Conservation (phyloP, 1,140 invertebrate genomes). For the Cyclargus thomasi region DNA sequence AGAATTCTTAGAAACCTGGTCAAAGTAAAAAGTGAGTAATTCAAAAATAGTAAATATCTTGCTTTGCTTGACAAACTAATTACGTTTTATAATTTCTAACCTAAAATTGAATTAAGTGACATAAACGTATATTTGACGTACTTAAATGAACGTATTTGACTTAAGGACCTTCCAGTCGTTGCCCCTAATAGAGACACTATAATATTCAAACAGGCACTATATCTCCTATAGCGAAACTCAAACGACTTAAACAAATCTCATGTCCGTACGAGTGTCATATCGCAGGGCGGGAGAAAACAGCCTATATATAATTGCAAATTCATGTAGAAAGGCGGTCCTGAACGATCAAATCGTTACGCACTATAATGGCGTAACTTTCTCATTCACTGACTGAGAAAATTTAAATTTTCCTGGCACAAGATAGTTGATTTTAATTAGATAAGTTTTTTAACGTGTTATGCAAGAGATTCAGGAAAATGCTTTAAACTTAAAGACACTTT, state of each 20-base stretch:
- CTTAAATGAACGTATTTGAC: no score
- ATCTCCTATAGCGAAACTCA: neutral
- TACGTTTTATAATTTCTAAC: no score
- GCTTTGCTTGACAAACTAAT: no score
- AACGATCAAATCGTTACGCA: slow-evolving; percentile 35
- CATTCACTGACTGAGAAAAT: slow-evolving; percentile 25
- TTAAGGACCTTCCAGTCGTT: no score
- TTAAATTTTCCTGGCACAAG: slow-evolving; percentile 20
- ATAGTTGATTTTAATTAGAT: neutral
- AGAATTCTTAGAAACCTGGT: no score
- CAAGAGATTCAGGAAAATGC: neutral
- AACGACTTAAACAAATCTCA: neutral
- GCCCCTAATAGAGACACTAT: neutral
- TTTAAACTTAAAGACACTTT: no score
- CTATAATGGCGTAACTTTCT: slow-evolving; percentile 36
- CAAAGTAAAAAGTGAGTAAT: no score
- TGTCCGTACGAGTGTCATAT: slow-evolving; percentile 15
- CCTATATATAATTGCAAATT: slow-evolving; percentile 46
- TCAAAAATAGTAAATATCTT: no score
- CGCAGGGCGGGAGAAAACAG: slow-evolving; percentile 22
- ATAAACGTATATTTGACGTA: no score
- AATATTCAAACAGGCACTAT: neutral
- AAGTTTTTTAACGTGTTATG: neutral
- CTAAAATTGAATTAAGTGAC: no score
- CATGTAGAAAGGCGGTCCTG: slow-evolving; percentile 39